These are phyloP conservation scores for Chanos chanos DNA, from an alignment of 2,797 vertebrate genomes.

Conservation along the genomic window DNA sequence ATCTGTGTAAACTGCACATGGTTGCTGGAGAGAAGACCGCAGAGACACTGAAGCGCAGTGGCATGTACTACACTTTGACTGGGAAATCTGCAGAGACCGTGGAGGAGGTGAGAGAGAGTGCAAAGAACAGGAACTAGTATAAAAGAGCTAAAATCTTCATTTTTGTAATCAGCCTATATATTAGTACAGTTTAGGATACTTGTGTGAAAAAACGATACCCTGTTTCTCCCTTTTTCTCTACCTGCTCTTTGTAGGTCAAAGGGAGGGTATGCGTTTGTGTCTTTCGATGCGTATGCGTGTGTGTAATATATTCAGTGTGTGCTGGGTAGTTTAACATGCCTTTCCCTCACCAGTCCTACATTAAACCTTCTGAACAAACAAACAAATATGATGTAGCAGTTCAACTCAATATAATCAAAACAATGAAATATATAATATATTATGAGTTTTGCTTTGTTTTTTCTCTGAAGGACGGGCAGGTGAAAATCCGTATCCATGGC, in stretches of 20 bases:
- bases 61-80: constrained; percentile 80
- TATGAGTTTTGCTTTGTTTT: background rate
- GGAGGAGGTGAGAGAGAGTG: constrained; percentile 37
- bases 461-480: constrained; percentile 64
- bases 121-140: no score
- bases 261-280: background rate
- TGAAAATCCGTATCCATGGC: constrained; percentile 78
- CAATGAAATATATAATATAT: background rate
- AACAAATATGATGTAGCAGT: no score
- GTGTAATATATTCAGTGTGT: background rate
- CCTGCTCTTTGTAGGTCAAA: background rate
- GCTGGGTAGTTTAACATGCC: no score
- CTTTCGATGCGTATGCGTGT: background rate
- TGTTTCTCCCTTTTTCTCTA: constrained; percentile 1
- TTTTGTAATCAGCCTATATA: no score
- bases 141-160: no score
- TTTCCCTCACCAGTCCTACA: no score
- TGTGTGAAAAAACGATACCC: background rate
- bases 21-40: constrained; percentile 76
- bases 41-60: constrained; percentile 66
- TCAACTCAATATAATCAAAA: no score
- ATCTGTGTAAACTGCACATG: constrained; percentile 86
- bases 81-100: constrained; percentile 79
- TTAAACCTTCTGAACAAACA: no score
- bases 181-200: background rate